Evolutionary conservation across 2,113 vertebrate species (phyloP), one percentile per base, ranked within the genome.

Genomic region (Ceratotherium simum): DNA sequence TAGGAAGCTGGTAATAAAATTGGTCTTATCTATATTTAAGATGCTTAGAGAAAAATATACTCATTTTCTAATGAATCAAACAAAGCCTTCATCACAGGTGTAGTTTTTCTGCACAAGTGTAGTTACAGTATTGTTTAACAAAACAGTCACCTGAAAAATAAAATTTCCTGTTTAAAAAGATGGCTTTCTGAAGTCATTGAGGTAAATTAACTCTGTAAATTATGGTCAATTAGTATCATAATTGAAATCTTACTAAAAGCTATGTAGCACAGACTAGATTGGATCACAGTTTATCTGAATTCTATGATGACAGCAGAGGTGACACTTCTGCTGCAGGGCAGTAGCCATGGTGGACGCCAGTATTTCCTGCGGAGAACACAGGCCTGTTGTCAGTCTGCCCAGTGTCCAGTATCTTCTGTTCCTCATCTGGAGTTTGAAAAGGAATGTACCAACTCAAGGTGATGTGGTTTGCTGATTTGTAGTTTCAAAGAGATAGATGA

Each of bases 41-140:
- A 48, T 84, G 16, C 29, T 84, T 79, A 29, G 67, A 79, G 16
- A 80, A 97, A 94, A 85, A n/a, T 70, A 3, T 14, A 25, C 31
- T 81, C 8, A 16, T 81, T 95, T 95, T 87, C 54, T 83, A 92
- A 72, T 78, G 23, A 73, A 23, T 72, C 54, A 83, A 78, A 84
- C 23, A 97, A 69, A 90, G 72, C 39, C 64, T n/a, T 91, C 23
- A 64, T 76, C 54, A 56, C 31, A 86, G 54, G 21, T 72, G 21
- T 64, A 69, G 58, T 58, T 94, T 67, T 93, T 56, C 46, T 90
- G 20, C 6, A 72, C 25, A n/a, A n/a, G 12, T 58, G 6, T 69
- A 82, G 29, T 79, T 90, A 17, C n/a, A 17, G 58, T 58, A 46
- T 79, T 70, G 4, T 46, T 72, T 72, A 78, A 69, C 21, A 48